A percentile compares a stretch with the other conserved stretches of the same genome.
These are phyloP conservation scores for Sebastes trivittatus DNA, from an alignment of 2,797 vertebrate species.

Conservation along the genomic window DNA sequence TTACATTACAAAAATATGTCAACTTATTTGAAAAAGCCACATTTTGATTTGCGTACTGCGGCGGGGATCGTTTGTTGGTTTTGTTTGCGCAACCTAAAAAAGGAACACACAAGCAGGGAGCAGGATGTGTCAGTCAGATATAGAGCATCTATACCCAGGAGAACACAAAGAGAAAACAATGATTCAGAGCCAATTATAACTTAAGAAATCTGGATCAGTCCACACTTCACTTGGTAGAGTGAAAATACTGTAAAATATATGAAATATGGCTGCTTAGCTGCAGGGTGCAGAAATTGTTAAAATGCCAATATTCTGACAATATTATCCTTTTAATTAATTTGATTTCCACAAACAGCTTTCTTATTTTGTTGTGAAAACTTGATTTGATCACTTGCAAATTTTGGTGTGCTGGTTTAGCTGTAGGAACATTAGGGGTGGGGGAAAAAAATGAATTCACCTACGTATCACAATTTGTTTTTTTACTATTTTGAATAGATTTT, in stretches of 20 bases:
- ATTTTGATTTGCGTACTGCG: background rate
- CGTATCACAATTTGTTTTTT: rapidly evolving
- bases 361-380: background rate
- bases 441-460: too few relatives aligned
- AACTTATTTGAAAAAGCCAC: constrained; percentile 15
- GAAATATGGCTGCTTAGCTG: background rate
- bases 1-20: background rate
- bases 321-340: background rate
- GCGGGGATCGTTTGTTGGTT: constrained; percentile 14
- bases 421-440: rapidly evolving
- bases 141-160: constrained; percentile 55
- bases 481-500: too few relatives aligned
- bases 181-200: constrained; percentile 43
- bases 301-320: background rate
- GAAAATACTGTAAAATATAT: background rate
- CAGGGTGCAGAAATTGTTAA: background rate
- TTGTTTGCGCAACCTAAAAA: constrained; percentile 34
- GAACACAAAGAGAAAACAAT: constrained; percentile 49
- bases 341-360: background rate
- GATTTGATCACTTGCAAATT: background rate
- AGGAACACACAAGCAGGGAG: constrained; percentile 35
- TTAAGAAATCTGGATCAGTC: constrained; percentile 54
- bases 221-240: background rate
- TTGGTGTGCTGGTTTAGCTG: too few relatives aligned
- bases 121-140: constrained; percentile 62